Base-by-base conservation (phyloP, 2,113 vertebrate species). In the Pelusios castaneus region DNA sequence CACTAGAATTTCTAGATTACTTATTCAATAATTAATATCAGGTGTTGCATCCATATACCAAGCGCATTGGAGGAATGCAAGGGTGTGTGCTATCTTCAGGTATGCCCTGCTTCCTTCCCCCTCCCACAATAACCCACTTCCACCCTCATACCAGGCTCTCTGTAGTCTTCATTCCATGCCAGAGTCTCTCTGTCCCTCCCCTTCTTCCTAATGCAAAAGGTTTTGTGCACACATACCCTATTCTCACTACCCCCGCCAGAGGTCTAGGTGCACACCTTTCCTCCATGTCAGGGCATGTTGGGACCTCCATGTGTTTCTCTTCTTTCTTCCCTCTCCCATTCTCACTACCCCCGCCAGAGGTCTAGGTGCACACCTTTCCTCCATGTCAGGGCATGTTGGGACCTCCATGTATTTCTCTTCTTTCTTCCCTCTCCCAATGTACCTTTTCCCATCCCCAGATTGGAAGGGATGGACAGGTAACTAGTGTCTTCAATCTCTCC, bases 181-280 rank as follows among this genome's bases (percentile, higher is more conserved):
- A 81, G 34, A 21, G 6, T 17, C 6, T 11, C 75, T 17, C 54
- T 29, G 34, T 60, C n/a, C 75, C 75, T 81, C 8, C 29, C 22
- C 22, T 75, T n/a, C 2, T 0, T 0, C 85, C 5, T n/a, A 31
- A 67, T n/a, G 60, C 60, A 14, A 34, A 31, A 8, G 16, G 7
- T n/a, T 67, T 67, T 67, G 60, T 67, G 60, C 41, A 45, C 2
- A 9, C 34, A n/a, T 77, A 78, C 75, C 41, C 55, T 11, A 6
- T 77, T 52, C n/a, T 19, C 6, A 63, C 17, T 31, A 10, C 24
- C 10, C 54, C 34, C 11, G 5, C 16, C 1, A 10, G 11, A 17
- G 4, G 4, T 16, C 51, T 24, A 12, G 8, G n/a, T 83, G 29
- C 27, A 49, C 25, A 8, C 41, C 47, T 29, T 60, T 45, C 11